phyloP scores from a whole-genome alignment of 2,888 invertebrate genomes.

The Ennomos erosarius region DNA sequence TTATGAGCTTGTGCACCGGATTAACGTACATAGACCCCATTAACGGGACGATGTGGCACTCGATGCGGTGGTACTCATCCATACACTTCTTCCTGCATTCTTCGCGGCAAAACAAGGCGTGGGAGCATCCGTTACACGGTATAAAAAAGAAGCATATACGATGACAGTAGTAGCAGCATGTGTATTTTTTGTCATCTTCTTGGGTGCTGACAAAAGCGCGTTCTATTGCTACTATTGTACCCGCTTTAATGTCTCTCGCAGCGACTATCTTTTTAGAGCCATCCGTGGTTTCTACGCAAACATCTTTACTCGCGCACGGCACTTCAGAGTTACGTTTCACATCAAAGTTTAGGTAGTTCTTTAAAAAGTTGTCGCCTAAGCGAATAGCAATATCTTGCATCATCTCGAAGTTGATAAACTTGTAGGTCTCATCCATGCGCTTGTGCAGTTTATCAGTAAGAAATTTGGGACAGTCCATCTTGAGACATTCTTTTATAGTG shows the following conservation, averaged over 20 bases:
- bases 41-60: conserved; percentile 22
- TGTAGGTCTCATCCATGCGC: neutral
- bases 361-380: neutral
- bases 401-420: neutral
- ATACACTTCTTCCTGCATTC: conserved; percentile 13
- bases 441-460: conserved; percentile 16
- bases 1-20: neutral
- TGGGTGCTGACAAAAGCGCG: conserved; percentile 20
- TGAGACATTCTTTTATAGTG: conserved; percentile 8
- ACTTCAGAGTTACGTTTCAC: conserved; percentile 16
- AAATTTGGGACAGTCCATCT: neutral
- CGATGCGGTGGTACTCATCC: conserved; percentile 27
- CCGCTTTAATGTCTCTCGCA: conserved; percentile 16
- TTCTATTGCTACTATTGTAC: conserved; percentile 27
- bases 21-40: neutral
- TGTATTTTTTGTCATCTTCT: neutral
- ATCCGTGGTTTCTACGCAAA: conserved; percentile 8
- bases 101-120: conserved; percentile 23
- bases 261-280: conserved; percentile 13
- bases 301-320: conserved; percentile 23
- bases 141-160: conserved; percentile 7
- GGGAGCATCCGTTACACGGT: conserved; percentile 19
- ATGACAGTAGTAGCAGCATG: conserved; percentile 25
- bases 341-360: conserved; percentile 2
- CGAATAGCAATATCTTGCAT: neutral